Evolutionary conservation across 2,113 vertebrate genomes (phyloP), one percentile per base, ranked within the genome.

Genomic region (Phaethornis superciliosus): DNA sequence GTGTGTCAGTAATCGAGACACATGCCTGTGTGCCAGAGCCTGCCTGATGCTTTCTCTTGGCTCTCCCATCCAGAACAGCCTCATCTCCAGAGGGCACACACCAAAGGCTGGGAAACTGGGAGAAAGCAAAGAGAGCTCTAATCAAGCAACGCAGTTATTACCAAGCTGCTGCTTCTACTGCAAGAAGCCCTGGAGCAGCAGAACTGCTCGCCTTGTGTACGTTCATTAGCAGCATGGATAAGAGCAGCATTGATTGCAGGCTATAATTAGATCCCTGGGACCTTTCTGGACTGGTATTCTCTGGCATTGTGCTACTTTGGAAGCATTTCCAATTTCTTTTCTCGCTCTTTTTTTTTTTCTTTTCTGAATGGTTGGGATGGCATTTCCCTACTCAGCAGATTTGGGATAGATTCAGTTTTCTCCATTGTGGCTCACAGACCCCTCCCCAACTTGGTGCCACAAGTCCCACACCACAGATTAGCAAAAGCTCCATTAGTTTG

Each of bases 381-480:
- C 70, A 91, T 96, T 92, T 89, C 91, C 63, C 94, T 96, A 81
- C 90, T 96, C 96, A 97, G 96, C 94, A 96, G 80, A 90, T 90
- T 94, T 91, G 71, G 69, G 90, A 86, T 59, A 3, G 23, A 76
- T 93, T 68, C 82, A 72, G 10, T 63, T 81, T 74, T 84, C 64
- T 55, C 68, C 55, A 40, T 65, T 74, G 82, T 79, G 65, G 69
- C 54, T 89, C 12, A 20, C 82, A 89, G 77, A 88, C 47, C 51
- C 56, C 80, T 94, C 59, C 51, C 65, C 58, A 85, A 19, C 67
- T 90, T 78, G 77, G 63, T 96, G 65, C 67, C 69, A 47, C 68
- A 89, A 78, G 79, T 11, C 26, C 55, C 42, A 79, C 16, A 4
- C 33, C 59, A 58, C 46, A 59, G 49, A 77, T 52, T 63, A 85